phyloP scores from a whole-genome alignment of 2,888 invertebrate species.

The Stenotaenia linearis region DNA sequence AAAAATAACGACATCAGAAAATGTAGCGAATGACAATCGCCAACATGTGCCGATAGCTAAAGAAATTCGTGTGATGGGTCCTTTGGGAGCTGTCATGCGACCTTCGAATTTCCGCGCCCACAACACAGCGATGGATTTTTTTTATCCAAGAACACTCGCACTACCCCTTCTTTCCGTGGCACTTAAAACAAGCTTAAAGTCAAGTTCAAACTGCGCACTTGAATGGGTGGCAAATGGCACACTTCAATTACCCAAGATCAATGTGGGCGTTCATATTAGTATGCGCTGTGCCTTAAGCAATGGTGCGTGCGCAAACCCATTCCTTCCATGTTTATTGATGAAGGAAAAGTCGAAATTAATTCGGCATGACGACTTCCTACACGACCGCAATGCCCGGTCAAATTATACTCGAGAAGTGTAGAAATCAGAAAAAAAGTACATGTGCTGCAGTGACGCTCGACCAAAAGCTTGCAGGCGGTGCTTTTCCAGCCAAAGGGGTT shows the following conservation, averaged over 20 bases:
- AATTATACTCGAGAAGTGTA: background rate
- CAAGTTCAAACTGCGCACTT: background rate
- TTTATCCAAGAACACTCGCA: no score
- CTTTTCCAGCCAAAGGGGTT: background rate
- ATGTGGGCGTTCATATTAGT: conserved; percentile 8
- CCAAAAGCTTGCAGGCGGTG: background rate
- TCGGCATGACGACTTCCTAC: conserved; percentile 12
- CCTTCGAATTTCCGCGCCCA: background rate
- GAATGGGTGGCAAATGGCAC: conserved; percentile 17
- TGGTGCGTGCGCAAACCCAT: background rate
- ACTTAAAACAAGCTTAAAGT: background rate
- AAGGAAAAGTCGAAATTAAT: conserved; percentile 21
- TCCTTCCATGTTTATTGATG: conserved; percentile 15
- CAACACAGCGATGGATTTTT: background rate
- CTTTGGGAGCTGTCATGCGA: conserved; percentile 12
- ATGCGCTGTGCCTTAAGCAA: conserved; percentile 2
- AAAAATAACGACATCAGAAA: conserved; percentile 17
- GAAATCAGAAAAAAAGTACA: background rate
- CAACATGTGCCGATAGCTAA: conserved; percentile 17
- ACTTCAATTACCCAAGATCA: conserved; percentile 20
- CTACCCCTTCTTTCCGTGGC: background rate
- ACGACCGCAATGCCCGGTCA: conserved; percentile 11
- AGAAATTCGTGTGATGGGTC: conserved; percentile 19
- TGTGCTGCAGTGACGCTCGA: background rate
- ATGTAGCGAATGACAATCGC: conserved; percentile 24